These are phyloP conservation scores for Bacillus rossius DNA, from an alignment of 1,140 invertebrate species.

Conservation along the genomic window DNA sequence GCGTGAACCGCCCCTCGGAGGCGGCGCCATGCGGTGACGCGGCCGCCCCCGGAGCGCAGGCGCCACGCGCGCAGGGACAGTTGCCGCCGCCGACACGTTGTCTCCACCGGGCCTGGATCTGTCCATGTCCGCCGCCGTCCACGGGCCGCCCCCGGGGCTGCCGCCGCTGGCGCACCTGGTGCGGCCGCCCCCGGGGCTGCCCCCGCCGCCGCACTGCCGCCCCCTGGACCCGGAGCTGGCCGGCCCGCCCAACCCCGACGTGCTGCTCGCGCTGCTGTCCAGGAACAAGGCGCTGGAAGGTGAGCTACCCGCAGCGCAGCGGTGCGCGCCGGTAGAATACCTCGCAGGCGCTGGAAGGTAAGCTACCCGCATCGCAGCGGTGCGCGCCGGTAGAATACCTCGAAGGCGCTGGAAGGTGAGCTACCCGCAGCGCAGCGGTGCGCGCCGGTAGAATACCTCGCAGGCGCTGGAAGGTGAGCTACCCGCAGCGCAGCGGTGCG, in stretches of 20 bases:
- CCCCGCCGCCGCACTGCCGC: slow-evolving; percentile 29
- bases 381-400: too few species aligned
- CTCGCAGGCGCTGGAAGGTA: too few species aligned
- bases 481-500: too few species aligned
- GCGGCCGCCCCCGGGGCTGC: slow-evolving; percentile 31
- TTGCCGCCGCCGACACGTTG: slow-evolving; percentile 1
- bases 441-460: too few species aligned
- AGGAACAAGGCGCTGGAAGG: slow-evolving; percentile 86
- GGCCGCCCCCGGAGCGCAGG: background rate
- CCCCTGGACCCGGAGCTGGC: slow-evolving; percentile 42
- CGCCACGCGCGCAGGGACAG: background rate
- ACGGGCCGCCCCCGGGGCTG: slow-evolving; percentile 34
- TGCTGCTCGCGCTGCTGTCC: slow-evolving; percentile 72
- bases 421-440: too few species aligned
- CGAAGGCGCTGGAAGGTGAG: too few species aligned
- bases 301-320: slow-evolving; percentile 34
- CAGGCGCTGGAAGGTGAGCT: too few species aligned
- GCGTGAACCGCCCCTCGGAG: too few species aligned
- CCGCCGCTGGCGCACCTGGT: slow-evolving; percentile 41
- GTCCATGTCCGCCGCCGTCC: slow-evolving; percentile 9
- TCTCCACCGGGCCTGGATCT: slow-evolving; percentile 19
- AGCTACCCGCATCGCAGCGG: too few species aligned
- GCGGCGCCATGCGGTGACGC: background rate
- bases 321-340: too few species aligned
- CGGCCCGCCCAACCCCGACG: slow-evolving; percentile 65